Conservation (phyloP, 2,113 vertebrate genomes). For the Silurus glanis region DNA sequence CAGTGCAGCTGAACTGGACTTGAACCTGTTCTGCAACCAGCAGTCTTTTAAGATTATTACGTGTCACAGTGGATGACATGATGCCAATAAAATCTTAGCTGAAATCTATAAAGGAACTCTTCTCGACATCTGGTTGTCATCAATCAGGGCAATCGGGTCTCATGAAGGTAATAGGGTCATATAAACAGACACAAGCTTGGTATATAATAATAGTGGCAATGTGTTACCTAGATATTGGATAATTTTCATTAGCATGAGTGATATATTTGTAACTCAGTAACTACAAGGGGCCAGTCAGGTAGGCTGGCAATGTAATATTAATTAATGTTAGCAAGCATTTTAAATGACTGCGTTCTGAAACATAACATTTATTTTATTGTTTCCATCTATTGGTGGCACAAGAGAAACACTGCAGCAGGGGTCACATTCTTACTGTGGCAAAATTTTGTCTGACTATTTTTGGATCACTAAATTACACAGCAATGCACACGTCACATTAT, state of each 20-base stretch:
- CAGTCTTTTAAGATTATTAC: neutral
- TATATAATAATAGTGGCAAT: neutral
- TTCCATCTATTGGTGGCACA: neutral
- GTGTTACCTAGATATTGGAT: neutral
- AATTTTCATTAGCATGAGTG: neutral
- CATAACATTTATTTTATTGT: neutral
- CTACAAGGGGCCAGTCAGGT: neutral
- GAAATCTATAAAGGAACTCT: neutral
- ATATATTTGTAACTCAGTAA: neutral
- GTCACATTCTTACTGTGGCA: neutral
- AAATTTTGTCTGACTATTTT: neutral
- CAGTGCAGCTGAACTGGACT: neutral
- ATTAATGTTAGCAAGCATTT: neutral
- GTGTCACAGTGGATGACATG: neutral
- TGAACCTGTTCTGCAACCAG: neutral
- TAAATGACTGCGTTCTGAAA: neutral
- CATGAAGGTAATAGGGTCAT: neutral
- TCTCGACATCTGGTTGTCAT: neutral
- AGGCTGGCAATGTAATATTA: neutral
- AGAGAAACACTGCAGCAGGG: neutral
- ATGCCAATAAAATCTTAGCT: neutral
- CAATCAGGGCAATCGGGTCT: neutral
- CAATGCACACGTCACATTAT: neutral
- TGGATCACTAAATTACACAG: neutral
- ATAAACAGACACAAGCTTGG: neutral